Conservation (phyloP, 92 coral and sea anemone genomes). For the Palythoa caribaeorum region DNA sequence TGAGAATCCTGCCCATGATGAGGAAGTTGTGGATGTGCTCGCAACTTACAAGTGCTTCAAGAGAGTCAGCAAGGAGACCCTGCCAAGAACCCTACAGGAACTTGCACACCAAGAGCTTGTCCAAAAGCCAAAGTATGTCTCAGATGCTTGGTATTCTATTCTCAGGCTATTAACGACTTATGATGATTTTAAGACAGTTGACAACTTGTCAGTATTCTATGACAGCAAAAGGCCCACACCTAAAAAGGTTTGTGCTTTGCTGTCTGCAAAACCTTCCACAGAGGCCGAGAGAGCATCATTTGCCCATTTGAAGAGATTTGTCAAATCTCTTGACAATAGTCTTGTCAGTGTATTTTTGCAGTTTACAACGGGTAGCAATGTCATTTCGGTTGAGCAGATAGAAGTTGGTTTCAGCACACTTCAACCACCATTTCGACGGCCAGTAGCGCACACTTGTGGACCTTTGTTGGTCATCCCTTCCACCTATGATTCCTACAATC, state of each 20-base stretch:
- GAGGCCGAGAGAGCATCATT: conserved; percentile 18
- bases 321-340: conserved; percentile 31
- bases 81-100: conserved; percentile 15
- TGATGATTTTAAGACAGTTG: conserved; percentile 6
- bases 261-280: not conserved
- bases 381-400: conserved; percentile 40
- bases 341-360: conserved; percentile 46
- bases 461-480: conserved; percentile 53
- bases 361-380: conserved; percentile 61
- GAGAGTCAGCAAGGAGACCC: conserved; percentile 26
- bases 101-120: conserved; percentile 32
- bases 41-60: conserved; percentile 18
- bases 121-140: conserved; percentile 14
- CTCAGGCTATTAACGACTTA: not conserved
- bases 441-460: conserved; percentile 61
- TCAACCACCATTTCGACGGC: conserved; percentile 51
- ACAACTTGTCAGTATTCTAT: conserved; percentile 4
- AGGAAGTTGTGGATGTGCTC: conserved; percentile 26
- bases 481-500: conserved; percentile 41
- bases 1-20: conserved; percentile 22
- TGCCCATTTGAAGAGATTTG: conserved; percentile 21
- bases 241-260: conserved; percentile 7
- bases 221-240: conserved; percentile 17
- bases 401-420: conserved; percentile 54
- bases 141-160: conserved; percentile 22